Evolutionary conservation across 1,140 invertebrate genomes (phyloP), one percentile per base, ranked within the genome.

Genomic region (Tachypleus tridentatus): DNA sequence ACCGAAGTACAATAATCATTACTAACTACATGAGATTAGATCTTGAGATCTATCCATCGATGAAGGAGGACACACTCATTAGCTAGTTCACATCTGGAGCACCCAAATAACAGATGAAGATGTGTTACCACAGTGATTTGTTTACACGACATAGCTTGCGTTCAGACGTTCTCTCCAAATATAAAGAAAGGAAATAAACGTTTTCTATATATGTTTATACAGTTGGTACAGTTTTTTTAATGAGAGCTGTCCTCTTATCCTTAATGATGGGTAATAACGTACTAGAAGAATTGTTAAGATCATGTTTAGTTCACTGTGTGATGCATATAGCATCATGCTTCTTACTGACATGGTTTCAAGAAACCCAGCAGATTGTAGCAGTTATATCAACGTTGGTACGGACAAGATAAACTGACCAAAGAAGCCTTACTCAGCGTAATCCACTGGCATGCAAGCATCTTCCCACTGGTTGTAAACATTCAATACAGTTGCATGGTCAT

Each of bases 221-320:
- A 97, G 78, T 97, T 97, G 0, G 98, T 93, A 1, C 95, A 98
- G 0, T 76, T 98, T 98, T n/a, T 77, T 97, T 93, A 61, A 98
- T 88, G 0, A 98, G 77, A 0, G 94, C 96, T 4, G 87, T 85
- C 76, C 93, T 96, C 29, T 89, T 97, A 61, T 94, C 93, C 76
- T 94, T 94, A 74, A 98, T 90, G 78, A 98, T 98, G 96, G 96
- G 80, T 98, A 98, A 3, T 95, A 81, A 4, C 95, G 94, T 80
- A 93, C 85, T 66, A 86, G 87, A 66, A 97, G 82, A 11, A 97
- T 77, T 0, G 88, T 90, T 57, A 91, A 85, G 0, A 78, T 72
- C 53, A 88, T 79, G 74, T 98, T 94, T 29, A 98, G 77, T 59
- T 85, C 85, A 1, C 85, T 81, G 76, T 97, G 91, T 0, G 86